These are phyloP conservation scores for Drosophila baimaii DNA, from an alignment of 1,140 invertebrate species.

Conservation along the genomic window DNA sequence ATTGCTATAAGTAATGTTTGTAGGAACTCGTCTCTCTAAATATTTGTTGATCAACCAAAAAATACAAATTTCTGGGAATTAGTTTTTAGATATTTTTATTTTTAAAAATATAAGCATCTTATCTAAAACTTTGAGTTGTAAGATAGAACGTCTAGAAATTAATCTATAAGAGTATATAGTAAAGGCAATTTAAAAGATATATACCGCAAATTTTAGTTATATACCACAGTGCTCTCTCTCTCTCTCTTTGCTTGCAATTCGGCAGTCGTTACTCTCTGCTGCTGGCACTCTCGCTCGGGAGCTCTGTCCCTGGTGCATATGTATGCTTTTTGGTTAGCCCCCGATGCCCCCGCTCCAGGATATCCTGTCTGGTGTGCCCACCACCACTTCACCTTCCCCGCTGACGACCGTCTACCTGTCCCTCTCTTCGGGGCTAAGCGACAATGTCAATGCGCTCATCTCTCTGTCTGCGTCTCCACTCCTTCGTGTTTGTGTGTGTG, in stretches of 20 bases:
- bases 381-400: constrained; percentile 4
- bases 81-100: too few relatives aligned
- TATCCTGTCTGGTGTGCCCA: constrained; percentile 40
- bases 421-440: constrained; percentile 40
- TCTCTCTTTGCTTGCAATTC: constrained; percentile 25
- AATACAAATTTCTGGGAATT: too few relatives aligned
- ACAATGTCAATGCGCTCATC: constrained; percentile 59
- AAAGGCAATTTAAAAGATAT: background rate
- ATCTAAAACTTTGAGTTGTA: too few relatives aligned
- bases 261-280: constrained; percentile 19
- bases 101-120: too few relatives aligned
- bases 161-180: background rate
- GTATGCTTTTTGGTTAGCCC: constrained; percentile 66
- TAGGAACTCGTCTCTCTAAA: too few relatives aligned
- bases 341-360: constrained; percentile 8
- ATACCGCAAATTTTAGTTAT: background rate
- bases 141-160: too few relatives aligned
- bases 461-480: constrained; percentile 14
- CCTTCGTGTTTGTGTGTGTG: constrained; percentile 29
- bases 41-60: too few relatives aligned
- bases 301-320: constrained; percentile 38
- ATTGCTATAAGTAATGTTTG: too few relatives aligned
- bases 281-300: constrained; percentile 30
- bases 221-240: constrained; percentile 31
- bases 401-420: constrained; percentile 61